A percentile compares a stretch with the other conserved stretches of the same genome.
Conservation (phyloP, 2,888 invertebrate genomes). For the Altica lythri region DNA sequence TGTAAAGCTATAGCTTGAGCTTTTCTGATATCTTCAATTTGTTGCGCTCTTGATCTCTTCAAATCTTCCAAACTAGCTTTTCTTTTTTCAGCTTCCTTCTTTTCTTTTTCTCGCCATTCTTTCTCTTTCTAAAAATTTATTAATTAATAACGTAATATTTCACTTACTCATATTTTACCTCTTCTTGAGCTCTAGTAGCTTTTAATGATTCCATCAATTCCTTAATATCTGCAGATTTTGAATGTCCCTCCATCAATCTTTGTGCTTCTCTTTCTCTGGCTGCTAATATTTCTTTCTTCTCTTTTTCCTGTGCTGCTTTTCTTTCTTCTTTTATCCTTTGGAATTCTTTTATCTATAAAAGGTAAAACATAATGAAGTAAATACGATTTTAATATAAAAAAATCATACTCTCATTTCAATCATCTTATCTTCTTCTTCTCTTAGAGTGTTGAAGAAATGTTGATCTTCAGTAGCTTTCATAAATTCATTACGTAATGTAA, state of each 20-base stretch:
- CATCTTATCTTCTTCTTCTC: conserved; percentile 69
- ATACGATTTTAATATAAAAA: conserved; percentile 7
- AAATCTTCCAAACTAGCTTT: conserved; percentile 60
- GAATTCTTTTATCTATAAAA: conserved; percentile 62
- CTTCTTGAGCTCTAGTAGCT: conserved; percentile 61
- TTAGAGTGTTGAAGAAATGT: conserved; percentile 65
- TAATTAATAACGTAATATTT: not conserved
- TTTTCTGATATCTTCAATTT: conserved; percentile 61
- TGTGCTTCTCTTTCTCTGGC: conserved; percentile 68
- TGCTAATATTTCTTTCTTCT: conserved; percentile 60
- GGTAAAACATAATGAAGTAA: not conserved
- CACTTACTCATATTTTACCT: conserved; percentile 47
- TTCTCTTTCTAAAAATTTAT: conserved; percentile 63
- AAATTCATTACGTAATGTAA: conserved; percentile 64
- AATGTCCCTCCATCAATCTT: conserved; percentile 59
- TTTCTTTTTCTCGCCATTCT: conserved; percentile 70
- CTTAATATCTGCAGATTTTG: conserved; percentile 61
- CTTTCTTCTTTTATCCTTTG: conserved; percentile 66
- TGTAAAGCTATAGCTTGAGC: conserved; percentile 70
- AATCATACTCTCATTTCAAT: conserved; percentile 63
- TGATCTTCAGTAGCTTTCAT: conserved; percentile 67
- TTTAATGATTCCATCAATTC: conserved; percentile 60
- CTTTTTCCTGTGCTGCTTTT: conserved; percentile 63
- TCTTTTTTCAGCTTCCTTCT: conserved; percentile 64
- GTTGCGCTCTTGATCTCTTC: conserved; percentile 56